A percentile compares a stretch with the other conserved stretches of the same genome.
Evolutionary conservation across 1,140 invertebrate species (phyloP).

Genomic region (Chironomus tepperi): DNA sequence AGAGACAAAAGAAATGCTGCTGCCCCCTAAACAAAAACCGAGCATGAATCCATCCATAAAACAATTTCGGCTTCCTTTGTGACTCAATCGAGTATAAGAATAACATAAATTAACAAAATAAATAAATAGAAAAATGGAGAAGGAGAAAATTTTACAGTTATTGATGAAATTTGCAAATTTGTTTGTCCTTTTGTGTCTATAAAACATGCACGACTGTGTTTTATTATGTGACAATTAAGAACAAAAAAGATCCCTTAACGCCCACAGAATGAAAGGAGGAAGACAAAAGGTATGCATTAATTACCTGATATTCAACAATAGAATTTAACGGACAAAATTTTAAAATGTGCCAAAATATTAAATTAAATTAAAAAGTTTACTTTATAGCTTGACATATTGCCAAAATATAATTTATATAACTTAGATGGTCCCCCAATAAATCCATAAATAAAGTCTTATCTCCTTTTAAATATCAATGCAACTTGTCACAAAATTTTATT

Average conservation of each 20-base stretch:
- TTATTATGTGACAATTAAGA: neutral
- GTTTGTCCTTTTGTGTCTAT: neutral
- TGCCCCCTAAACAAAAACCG: neutral
- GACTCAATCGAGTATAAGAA: conserved; percentile 7
- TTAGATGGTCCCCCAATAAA: too few relatives aligned
- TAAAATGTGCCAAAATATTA: too few relatives aligned
- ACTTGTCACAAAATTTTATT: too few relatives aligned
- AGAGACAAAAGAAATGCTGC: neutral
- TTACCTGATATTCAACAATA: too few relatives aligned
- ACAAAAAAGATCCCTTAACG: neutral
- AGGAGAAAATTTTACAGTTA: neutral
- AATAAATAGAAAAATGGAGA: conserved; percentile 9
- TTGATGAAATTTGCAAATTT: neutral
- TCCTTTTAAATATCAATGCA: too few relatives aligned
- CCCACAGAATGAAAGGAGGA: neutral
- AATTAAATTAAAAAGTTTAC: too few relatives aligned
- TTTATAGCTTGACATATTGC: too few relatives aligned
- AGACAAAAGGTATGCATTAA: too few relatives aligned
- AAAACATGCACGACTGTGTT: neutral
- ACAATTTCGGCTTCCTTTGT: conserved; percentile 7
- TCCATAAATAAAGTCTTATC: too few relatives aligned
- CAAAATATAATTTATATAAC: too few relatives aligned
- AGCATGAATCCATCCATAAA: neutral
- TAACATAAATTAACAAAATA: conserved; percentile 3
- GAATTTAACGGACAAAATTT: too few relatives aligned